Base-by-base conservation (phyloP, 2,113 vertebrate genomes). In the Porphyrio hochstetteri region DNA sequence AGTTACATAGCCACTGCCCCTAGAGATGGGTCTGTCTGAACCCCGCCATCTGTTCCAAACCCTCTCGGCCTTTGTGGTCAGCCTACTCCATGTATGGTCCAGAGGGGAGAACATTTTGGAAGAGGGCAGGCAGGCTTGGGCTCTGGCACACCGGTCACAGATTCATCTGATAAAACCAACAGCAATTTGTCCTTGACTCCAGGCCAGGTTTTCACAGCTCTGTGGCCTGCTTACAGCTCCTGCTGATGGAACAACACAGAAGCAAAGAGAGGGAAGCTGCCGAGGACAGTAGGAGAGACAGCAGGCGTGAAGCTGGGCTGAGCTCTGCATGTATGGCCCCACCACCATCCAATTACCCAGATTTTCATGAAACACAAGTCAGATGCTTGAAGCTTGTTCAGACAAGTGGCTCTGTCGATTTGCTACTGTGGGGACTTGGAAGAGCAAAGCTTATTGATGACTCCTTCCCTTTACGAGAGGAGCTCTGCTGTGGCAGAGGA, bases 11-110 rank as follows among this genome's bases (percentile, higher is more conserved):
- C 24, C 65, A 8, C 40, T 13, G 42, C 10, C 28, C 48, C 40
- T 14, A 3, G n/a, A 57, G 55, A 50, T 0, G 17, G 78, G 40
- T 33, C 78, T 29, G n/a, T 9, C 31, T 52, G 52, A 86, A 20
- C 25, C 31, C 36, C 38, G 3, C 11, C 1, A 2, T 3, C 53
- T 29, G 35, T 76, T 52, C 42, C 91, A 74, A n/a, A 29, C 27
- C 33, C 71, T 13, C 60, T 5, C 36, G 40, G 42, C 11, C 46
- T 21, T 25, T 33, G 9, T 11, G 42, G 33, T 27, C 61, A 95
- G 38, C 28, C 11, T 40, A 7, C 35, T 16, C 8, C 68, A 19
- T 2, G 0, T 2, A 5, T 0, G 24, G 3, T 6, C 35, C 64
- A 38, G 81, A 24, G 17, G 25, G 36, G 20, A 24, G n/a, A 64